phyloP scores from a whole-genome alignment of 2,888 invertebrate genomes.

The Standfussiana lucernea region DNA sequence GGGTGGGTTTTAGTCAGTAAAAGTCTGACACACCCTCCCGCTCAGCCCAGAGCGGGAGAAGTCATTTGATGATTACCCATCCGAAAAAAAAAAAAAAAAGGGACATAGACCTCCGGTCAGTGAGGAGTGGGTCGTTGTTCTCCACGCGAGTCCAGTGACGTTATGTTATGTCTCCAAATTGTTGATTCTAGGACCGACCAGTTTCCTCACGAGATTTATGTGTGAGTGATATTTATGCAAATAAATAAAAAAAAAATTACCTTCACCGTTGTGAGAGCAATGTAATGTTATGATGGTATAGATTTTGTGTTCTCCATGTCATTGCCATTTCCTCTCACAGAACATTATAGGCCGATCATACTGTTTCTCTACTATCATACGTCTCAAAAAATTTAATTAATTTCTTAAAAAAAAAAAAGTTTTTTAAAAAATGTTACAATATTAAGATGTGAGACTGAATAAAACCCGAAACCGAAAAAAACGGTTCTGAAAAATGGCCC shows the following conservation, averaged over 20 bases:
- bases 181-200: not conserved
- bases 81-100: too few species aligned
- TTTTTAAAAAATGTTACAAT: too few species aligned
- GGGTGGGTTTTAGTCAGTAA: too few species aligned
- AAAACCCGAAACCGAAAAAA: too few species aligned
- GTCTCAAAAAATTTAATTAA: not conserved
- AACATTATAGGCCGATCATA: not conserved
- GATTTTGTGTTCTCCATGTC: not conserved
- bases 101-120: not conserved
- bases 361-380: not conserved
- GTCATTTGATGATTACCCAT: too few species aligned
- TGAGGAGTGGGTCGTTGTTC: not conserved
- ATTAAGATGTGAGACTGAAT: too few species aligned
- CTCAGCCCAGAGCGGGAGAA: too few species aligned
- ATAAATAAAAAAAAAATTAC: too few species aligned
- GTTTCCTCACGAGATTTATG: not conserved
- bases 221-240: too few species aligned
- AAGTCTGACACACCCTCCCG: too few species aligned
- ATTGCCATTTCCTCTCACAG: not conserved
- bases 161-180: not conserved
- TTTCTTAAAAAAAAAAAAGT: constrained; percentile 11
- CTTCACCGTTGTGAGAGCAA: not conserved
- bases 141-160: not conserved
- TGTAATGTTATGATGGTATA: too few species aligned
- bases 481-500: too few species aligned